A percentile compares a stretch with the other conserved stretches of the same genome.
Evolutionary conservation across 1,140 invertebrate genomes (phyloP).

Genomic region (Ladona fulva): DNA sequence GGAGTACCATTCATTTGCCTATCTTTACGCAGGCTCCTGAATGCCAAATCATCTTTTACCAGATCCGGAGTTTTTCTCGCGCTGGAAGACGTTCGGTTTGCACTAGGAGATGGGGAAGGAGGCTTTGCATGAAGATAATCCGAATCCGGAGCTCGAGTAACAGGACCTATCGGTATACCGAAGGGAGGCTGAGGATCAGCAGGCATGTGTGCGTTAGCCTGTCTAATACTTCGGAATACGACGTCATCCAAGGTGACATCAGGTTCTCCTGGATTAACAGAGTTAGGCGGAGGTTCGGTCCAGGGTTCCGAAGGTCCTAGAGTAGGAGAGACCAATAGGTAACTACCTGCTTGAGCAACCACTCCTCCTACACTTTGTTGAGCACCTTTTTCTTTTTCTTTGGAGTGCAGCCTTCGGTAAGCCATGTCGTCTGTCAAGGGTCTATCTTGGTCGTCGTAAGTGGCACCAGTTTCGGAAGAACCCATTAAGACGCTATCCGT

Average conservation of each 20-base stretch:
- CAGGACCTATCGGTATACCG: slow-evolving; percentile 75
- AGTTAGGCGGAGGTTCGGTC: slow-evolving; percentile 21
- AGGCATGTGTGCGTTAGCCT: slow-evolving; percentile 60
- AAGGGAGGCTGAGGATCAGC: slow-evolving; percentile 77
- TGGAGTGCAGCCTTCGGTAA: slow-evolving; percentile 55
- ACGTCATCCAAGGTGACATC: slow-evolving; percentile 77
- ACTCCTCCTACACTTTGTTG: slow-evolving; percentile 32
- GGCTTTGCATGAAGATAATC: slow-evolving; percentile 75
- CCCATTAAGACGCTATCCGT: neutral
- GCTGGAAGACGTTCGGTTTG: neutral
- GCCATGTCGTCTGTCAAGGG: slow-evolving; percentile 66
- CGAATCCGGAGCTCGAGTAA: slow-evolving; percentile 60
- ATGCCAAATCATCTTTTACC: slow-evolving; percentile 78
- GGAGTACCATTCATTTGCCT: slow-evolving; percentile 29
- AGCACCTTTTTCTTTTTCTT: slow-evolving; percentile 38
- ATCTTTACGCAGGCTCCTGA: slow-evolving; percentile 73
- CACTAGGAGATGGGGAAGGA: slow-evolving; percentile 46
- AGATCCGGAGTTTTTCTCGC: slow-evolving; percentile 63
- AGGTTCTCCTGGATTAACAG: slow-evolving; percentile 50
- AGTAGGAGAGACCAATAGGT: slow-evolving; percentile 61
- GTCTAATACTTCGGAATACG: slow-evolving; percentile 65
- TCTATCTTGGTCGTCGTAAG: neutral
- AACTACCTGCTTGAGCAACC: slow-evolving; percentile 56
- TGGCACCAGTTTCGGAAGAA: neutral
- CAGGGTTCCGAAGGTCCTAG: slow-evolving; percentile 30